Conservation (phyloP, 1,140 invertebrate genomes). For the Eciton burchellii region DNA sequence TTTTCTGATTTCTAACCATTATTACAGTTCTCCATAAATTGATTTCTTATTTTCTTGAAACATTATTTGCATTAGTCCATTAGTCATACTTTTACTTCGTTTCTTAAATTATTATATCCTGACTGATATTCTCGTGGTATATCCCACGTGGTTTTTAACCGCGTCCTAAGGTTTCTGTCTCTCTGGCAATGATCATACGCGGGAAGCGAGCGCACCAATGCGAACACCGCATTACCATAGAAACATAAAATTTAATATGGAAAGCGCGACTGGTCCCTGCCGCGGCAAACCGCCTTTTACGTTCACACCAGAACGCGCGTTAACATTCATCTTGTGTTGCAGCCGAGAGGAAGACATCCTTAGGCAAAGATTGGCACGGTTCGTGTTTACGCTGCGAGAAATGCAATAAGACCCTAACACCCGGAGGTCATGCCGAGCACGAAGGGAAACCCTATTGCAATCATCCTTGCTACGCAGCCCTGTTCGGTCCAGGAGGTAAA, state of each 20-base stretch:
- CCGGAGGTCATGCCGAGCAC: conserved; percentile 90
- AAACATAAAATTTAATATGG: conserved; percentile 53
- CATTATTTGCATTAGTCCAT: too few relatives aligned
- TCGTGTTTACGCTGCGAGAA: conserved; percentile 91
- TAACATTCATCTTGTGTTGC: conserved; percentile 78
- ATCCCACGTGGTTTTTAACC: neutral
- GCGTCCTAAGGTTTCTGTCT: neutral
- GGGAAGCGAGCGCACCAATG: conserved; percentile 8
- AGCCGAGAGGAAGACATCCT: conserved; percentile 92
- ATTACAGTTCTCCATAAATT: too few relatives aligned
- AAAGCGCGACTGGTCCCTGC: conserved; percentile 21
- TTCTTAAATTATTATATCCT: too few relatives aligned
- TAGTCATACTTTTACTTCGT: too few relatives aligned
- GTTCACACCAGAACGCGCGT: conserved; percentile 21
- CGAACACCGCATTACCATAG: conserved; percentile 16
- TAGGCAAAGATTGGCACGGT: conserved; percentile 93
- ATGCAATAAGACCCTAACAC: conserved; percentile 91
- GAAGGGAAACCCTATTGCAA: conserved; percentile 93
- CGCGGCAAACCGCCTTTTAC: conserved; percentile 41
- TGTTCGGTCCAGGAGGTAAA: conserved; percentile 90
- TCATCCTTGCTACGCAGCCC: conserved; percentile 90
- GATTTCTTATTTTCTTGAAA: too few relatives aligned
- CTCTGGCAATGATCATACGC: neutral
- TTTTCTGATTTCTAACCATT: neutral
- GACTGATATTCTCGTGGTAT: too few relatives aligned